A percentile compares a stretch with the other conserved stretches of the same genome.
Conservation (phyloP, 2,113 vertebrate species). For the Datnioides undecimradiatus region DNA sequence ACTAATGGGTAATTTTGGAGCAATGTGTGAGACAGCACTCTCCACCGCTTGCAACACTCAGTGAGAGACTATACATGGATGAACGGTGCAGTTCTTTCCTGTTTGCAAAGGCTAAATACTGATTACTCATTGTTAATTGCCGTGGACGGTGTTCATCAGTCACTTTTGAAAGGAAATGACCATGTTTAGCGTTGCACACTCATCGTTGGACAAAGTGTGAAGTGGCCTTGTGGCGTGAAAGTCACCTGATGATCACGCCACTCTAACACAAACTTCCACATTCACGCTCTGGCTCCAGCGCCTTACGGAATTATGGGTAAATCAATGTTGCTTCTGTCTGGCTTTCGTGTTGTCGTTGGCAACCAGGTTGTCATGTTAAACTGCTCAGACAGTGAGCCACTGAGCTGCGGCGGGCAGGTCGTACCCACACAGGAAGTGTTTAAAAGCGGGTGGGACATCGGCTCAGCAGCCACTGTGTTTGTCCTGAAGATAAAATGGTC, state of each 20-base stretch:
- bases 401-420: constrained; percentile 53
- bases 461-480: constrained; percentile 31
- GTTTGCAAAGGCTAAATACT: not conserved
- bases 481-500: constrained; percentile 41
- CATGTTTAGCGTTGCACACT: not conserved
- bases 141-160: constrained; percentile 26
- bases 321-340: constrained; percentile 81
- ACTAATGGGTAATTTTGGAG: not conserved
- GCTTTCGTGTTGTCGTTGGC: constrained; percentile 76
- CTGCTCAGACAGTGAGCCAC: constrained; percentile 64
- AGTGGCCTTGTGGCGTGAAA: constrained; percentile 22
- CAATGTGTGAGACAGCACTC: not conserved
- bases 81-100: not conserved
- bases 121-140: not conserved
- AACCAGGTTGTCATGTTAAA: constrained; percentile 46
- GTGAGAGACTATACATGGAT: not conserved
- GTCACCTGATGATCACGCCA: constrained; percentile 64
- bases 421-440: constrained; percentile 65
- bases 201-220: not conserved
- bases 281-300: constrained; percentile 9
- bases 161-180: not conserved
- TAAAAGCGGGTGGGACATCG: constrained; percentile 44
- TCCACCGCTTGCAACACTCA: not conserved
- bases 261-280: constrained; percentile 43
- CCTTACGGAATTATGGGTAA: constrained; percentile 55